phyloP scores from a whole-genome alignment of 2,797 vertebrate species.

The Emys orbicularis region DNA sequence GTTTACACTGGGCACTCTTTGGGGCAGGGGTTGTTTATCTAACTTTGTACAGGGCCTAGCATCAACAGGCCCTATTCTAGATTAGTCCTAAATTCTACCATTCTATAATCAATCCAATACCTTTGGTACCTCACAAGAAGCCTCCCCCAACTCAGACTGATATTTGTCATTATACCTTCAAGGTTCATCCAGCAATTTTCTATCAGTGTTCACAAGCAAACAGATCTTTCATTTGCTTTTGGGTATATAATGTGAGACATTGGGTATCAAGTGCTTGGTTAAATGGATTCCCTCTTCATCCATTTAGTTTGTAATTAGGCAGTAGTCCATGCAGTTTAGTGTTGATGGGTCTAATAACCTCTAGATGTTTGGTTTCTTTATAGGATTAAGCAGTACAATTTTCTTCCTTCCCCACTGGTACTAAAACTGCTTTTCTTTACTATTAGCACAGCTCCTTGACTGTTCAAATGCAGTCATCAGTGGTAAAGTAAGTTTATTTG shows the following conservation, averaged over 20 bases:
- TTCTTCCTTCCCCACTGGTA: neutral
- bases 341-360: neutral
- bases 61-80: neutral
- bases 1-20: too few species aligned
- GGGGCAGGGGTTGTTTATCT: too few species aligned
- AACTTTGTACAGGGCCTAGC: neutral
- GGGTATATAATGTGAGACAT: neutral
- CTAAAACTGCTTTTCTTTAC: neutral
- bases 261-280: neutral
- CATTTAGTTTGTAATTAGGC: neutral
- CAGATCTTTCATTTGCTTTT: neutral
- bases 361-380: neutral
- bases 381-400: neutral
- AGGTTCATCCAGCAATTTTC: neutral
- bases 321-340: neutral
- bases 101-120: too few species aligned
- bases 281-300: neutral
- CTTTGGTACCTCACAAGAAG: too few species aligned
- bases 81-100: neutral
- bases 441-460: neutral
- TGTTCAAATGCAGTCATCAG: neutral
- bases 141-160: neutral
- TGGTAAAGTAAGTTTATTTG: neutral
- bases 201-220: neutral
- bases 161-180: neutral